A percentile compares a stretch with the other conserved stretches of the same genome.
Evolutionary conservation across 2,888 invertebrate genomes (phyloP).

Genomic region (Cryptosula pallasiana): DNA sequence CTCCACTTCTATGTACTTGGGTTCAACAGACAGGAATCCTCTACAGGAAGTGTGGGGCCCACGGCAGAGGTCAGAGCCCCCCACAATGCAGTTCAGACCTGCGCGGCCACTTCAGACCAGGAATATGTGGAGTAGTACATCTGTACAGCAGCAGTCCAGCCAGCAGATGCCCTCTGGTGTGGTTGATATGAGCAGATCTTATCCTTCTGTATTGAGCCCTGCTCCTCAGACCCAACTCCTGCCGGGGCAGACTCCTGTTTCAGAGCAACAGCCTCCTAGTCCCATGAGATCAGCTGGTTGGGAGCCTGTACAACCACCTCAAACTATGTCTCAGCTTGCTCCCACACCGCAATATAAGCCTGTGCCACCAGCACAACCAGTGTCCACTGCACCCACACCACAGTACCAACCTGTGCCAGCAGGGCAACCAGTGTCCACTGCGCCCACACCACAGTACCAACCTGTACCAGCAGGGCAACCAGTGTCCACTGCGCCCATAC

Average conservation of each 20-base stretch:
- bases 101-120: not conserved
- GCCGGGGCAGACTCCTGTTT: too few relatives aligned
- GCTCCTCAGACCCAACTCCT: not conserved
- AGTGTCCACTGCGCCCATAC: too few relatives aligned
- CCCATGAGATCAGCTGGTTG: too few relatives aligned
- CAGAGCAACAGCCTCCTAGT: too few relatives aligned
- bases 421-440: not conserved
- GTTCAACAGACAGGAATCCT: constrained; percentile 6
- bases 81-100: not conserved
- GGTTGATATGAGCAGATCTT: not conserved
- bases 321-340: not conserved
- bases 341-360: constrained; percentile 26
- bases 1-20: not conserved
- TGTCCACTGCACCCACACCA: too few relatives aligned
- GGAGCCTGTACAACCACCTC: too few relatives aligned
- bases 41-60: not conserved
- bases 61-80: constrained; percentile 1
- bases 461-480: too few relatives aligned
- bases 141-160: not conserved
- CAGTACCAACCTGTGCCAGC: too few relatives aligned
- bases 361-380: constrained; percentile 24
- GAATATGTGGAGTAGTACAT: not conserved
- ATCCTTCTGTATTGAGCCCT: not conserved
- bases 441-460: too few relatives aligned
- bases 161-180: not conserved